Base-by-base conservation (phyloP, 2,797 vertebrate species). In the Hypotaenidia philippensis region DNA sequence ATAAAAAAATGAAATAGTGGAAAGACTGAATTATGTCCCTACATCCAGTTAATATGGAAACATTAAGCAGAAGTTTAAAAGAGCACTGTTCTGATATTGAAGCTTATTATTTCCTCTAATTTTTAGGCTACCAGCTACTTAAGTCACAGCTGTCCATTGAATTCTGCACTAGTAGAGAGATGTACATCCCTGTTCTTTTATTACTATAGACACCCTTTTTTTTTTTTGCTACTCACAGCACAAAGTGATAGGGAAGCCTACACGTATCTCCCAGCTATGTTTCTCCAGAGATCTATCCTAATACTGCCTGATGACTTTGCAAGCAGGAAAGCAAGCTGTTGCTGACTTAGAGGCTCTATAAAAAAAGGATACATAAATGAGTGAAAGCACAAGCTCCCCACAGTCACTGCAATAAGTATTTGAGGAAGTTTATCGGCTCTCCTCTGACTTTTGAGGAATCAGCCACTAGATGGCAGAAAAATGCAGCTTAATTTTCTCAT, bases 381-480 rank as follows among this genome's bases (percentile, higher is more conserved):
- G 59, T 22, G 4, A 64, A 89, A 76, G 52, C 19, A 65, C 29
- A 61, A 64, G 21, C 14, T 66, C 45, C 26, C 13, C 26, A 63
- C 1, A 64, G 44, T 59, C 23, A 74, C 6, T 12, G 23, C 11
- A 70, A 38, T 40, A 56, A 84, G 56, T 34, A 40, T 41, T 57
- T 61, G 17, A 79, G 11, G 12, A 61, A 61, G 12, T 55, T 65
- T 13, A 82, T 60, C 38, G 66, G 7, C 23, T 22, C 5, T 41
- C 5, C 38, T 44, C 5, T 59, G 72, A 57, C 55, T 82, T 96
- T 74, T 52, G 64, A 93, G 34, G 10, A 78, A 50, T 47, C 49
- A 38, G 56, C 91, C 97, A 96, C 92, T 91, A 97, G 96, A 81
- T 97, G 97, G 96, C 96, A 97, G 91, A 85, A 91, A 95, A 96